Base-by-base conservation (phyloP, 1,140 invertebrate genomes). In the Aphelinus certus region DNA sequence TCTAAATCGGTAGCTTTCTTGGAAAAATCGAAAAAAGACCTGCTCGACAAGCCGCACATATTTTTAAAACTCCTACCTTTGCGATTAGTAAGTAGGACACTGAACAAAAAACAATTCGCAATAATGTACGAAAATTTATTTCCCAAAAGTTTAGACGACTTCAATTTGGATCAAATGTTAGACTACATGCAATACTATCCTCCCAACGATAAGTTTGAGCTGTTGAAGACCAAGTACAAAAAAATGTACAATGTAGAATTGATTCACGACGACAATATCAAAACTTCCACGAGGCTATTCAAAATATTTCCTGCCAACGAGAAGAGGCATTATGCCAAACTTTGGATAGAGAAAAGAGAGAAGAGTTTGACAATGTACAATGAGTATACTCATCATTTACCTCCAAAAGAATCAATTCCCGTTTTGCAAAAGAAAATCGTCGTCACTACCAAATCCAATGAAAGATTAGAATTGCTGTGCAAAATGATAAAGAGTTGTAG, bases 401-500 rank as follows among this genome's bases (percentile, higher is more conserved):
- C 80, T 1, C 64, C 73, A 0, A 3, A 68, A 0, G 81, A 86
- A 49, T 58, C 79, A 1, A 78, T 87, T 45, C 62, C 77, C 0
- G 1, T 65, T 1, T 72, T 87, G 0, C 83, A 78, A 55, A 42
- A 57, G 0, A 60, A 81, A 69, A 83, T 86, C 9, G 26, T 26
- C 26, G 26, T 26, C 26, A 26, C 26, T 26, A 26, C 26, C 26
- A 26, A 26, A 26, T 26, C 26, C 26, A 26, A 26, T 26, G 26
- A 26, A 26, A 26, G 26, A 26, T 26, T 26, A 26, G 26, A 26
- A 26, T 26, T 26, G 26, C 26, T 26, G 26, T 26, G 26, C 26
- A 26, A 26, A 26, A 75, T 87, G 75, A 78, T 87, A 1, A 75
- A 68, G 4, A 74, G 57, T 3, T 87, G 84, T 46, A 78, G 72